Percentiles rank a stretch among this genome's conserved stretches.
phyloP scores from a whole-genome alignment of 2,113 vertebrate genomes.

The Orientallactaga bullata region DNA sequence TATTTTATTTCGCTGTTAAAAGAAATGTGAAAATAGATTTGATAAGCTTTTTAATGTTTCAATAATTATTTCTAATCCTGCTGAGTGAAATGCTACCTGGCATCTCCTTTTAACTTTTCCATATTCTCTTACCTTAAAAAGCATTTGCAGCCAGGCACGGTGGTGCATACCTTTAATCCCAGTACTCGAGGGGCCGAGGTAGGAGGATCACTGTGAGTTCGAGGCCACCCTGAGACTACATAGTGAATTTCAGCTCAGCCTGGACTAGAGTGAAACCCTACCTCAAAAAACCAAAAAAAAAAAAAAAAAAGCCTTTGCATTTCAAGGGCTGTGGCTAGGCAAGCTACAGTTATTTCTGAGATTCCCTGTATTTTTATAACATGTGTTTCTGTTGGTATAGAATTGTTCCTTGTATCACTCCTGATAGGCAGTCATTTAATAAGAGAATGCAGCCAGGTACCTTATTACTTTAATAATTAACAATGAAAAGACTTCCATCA shows the following conservation, averaged over 20 bases:
- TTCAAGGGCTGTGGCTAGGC: neutral
- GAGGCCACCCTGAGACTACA: too few species aligned
- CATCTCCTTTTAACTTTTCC: conserved; percentile 31
- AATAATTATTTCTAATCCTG: conserved; percentile 50
- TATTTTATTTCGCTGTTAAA: neutral
- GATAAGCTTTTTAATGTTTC: neutral
- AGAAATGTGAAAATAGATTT: conserved; percentile 35
- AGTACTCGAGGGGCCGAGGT: too few species aligned
- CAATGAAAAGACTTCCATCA: conserved; percentile 36
- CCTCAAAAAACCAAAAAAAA: too few species aligned
- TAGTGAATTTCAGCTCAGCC: too few species aligned
- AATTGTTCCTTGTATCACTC: neutral
- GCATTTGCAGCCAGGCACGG: too few species aligned
- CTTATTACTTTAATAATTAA: conserved; percentile 38
- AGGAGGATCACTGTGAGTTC: too few species aligned
- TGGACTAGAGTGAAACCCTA: too few species aligned
- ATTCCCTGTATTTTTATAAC: conserved; percentile 6
- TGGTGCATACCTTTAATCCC: too few species aligned
- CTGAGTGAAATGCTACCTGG: conserved; percentile 4
- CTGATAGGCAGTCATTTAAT: neutral
- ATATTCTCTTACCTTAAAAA: conserved; percentile 38
- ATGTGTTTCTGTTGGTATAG: neutral
- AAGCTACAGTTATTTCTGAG: neutral
- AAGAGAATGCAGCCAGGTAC: neutral
- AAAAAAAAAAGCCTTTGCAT: conserved; percentile 15